Percentiles rank a stretch among this genome's conserved stretches.
Evolutionary conservation across 2,797 vertebrate genomes (phyloP).

Genomic region (Etheostoma nigrum): DNA sequence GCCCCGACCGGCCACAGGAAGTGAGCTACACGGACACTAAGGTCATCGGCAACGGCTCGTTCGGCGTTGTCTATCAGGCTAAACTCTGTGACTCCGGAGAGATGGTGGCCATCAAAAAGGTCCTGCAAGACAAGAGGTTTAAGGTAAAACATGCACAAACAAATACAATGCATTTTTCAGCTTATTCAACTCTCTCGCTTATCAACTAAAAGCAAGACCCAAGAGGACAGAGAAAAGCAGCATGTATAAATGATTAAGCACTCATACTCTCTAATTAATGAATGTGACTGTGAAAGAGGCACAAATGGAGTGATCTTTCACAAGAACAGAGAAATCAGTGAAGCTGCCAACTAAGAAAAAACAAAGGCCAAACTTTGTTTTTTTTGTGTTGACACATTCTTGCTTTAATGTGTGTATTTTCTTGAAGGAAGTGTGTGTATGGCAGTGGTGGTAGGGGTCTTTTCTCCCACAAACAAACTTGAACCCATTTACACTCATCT

Average conservation of each 20-base stretch:
- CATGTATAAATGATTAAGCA: neutral
- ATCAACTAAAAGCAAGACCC: neutral
- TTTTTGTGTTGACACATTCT: neutral
- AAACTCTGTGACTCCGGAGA: constrained; percentile 98
- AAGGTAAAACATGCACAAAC: constrained; percentile 87
- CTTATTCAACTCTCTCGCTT: neutral
- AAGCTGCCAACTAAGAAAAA: constrained; percentile 37
- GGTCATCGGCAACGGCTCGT: constrained; percentile 99
- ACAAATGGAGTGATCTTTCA: constrained; percentile 58
- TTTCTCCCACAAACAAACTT: constrained; percentile 30
- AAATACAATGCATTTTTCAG: neutral
- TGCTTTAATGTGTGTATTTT: constrained; percentile 26
- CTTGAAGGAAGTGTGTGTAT: constrained; percentile 17
- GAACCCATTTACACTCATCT: constrained; percentile 38
- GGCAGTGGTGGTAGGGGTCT: neutral
- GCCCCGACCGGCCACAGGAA: constrained; percentile 97
- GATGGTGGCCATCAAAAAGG: constrained; percentile 99
- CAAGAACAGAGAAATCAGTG: constrained; percentile 54
- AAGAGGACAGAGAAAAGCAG: neutral
- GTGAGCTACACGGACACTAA: constrained; percentile 99
- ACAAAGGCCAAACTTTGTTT: constrained; percentile 11
- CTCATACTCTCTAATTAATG: neutral
- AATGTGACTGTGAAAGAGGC: constrained; percentile 41
- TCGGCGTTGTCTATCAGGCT: constrained; percentile 98
- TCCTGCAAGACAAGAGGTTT: constrained; percentile 99